Conservation (phyloP, 2,888 invertebrate species). For the Epicampocera succincta region DNA sequence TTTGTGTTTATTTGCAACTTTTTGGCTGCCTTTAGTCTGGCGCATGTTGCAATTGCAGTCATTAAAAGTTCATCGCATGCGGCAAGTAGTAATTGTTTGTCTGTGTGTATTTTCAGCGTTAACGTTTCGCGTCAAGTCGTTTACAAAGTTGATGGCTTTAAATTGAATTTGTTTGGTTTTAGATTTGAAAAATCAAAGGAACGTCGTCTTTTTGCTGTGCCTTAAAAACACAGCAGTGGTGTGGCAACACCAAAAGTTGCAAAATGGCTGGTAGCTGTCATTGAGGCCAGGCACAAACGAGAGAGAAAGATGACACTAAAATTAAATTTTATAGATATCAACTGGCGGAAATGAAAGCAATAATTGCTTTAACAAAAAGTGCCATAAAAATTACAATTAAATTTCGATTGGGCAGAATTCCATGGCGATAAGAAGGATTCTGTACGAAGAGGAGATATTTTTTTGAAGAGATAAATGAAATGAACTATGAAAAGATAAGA, state of each 20-base stretch:
- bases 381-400: slow-evolving; percentile 21
- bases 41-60: slow-evolving; percentile 31
- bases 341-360: slow-evolving; percentile 13
- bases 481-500: no score
- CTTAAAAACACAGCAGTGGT: not conserved
- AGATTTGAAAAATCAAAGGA: slow-evolving; percentile 33
- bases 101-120: slow-evolving; percentile 21
- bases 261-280: not conserved
- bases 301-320: not conserved
- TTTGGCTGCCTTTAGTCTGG: slow-evolving; percentile 53
- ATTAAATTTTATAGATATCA: not conserved
- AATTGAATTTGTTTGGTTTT: slow-evolving; percentile 61
- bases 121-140: slow-evolving; percentile 60
- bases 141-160: slow-evolving; percentile 58
- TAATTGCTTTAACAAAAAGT: not conserved
- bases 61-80: slow-evolving; percentile 46
- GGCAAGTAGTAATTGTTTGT: not conserved
- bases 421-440: no score
- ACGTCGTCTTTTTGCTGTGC: not conserved
- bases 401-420: not conserved
- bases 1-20: slow-evolving; percentile 23
- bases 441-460: no score
- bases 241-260: slow-evolving; percentile 1
- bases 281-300: slow-evolving; percentile 4
- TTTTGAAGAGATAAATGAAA: no score